Conservation (phyloP, 2,113 vertebrate species). For the Mugil cephalus region DNA sequence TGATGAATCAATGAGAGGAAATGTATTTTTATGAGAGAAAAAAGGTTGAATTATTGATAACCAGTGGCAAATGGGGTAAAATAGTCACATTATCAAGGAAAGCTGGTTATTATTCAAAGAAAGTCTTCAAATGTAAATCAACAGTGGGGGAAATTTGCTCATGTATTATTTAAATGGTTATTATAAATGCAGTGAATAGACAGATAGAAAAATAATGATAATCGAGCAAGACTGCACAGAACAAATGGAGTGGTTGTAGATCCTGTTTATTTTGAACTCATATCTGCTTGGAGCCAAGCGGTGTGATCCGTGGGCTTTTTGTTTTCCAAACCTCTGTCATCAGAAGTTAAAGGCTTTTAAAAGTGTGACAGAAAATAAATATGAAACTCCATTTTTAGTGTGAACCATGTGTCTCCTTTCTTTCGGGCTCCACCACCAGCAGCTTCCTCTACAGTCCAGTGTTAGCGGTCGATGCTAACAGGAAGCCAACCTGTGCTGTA, state of each 20-base stretch:
- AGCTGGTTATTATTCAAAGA: too few relatives aligned
- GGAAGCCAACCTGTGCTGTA: conserved; percentile 59
- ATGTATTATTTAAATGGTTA: too few relatives aligned
- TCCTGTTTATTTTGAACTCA: background rate
- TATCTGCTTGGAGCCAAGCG: too few relatives aligned
- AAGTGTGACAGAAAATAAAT: background rate
- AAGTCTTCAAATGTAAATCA: too few relatives aligned
- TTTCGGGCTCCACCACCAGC: conserved; percentile 16
- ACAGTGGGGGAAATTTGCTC: too few relatives aligned
- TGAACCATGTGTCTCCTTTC: conserved; percentile 4
- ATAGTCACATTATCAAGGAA: too few relatives aligned
- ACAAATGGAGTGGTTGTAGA: background rate
- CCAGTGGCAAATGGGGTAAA: too few relatives aligned
- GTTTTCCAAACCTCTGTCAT: too few relatives aligned
- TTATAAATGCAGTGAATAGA: background rate
- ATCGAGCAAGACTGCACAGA: background rate
- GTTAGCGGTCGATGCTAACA: conserved; percentile 59
- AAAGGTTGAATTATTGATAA: background rate
- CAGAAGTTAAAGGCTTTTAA: too few relatives aligned
- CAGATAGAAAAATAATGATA: background rate
- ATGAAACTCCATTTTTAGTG: background rate
- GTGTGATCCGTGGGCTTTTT: too few relatives aligned
- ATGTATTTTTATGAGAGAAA: too few relatives aligned
- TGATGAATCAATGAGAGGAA: background rate
- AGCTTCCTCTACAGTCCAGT: conserved; percentile 22